Percentiles rank a stretch among this genome's conserved stretches.
Conservation (phyloP, 2,797 vertebrate genomes). For the Coranthus polyacanthus region DNA sequence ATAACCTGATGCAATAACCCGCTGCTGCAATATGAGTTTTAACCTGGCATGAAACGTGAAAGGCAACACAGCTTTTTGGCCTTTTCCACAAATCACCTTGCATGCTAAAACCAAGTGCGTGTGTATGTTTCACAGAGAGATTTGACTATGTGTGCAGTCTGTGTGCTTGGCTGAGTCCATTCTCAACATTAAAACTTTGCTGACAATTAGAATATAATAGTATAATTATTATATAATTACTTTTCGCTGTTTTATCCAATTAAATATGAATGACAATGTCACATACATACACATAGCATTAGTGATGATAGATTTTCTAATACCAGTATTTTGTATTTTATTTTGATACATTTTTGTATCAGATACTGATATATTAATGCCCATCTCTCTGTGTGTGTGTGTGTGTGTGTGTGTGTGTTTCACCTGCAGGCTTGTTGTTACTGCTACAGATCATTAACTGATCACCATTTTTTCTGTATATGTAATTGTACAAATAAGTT, state of each 20-base stretch:
- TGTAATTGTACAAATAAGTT: too few species aligned
- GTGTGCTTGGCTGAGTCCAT: conserved; percentile 18
- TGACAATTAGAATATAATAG: too few species aligned
- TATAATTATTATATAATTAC: too few species aligned
- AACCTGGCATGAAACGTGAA: conserved; percentile 72
- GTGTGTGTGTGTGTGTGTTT: conserved; percentile 26
- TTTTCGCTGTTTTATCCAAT: too few species aligned
- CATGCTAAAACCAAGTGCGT: conserved; percentile 61
- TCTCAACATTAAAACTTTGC: too few species aligned
- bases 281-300: too few species aligned
- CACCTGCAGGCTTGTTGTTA: conserved; percentile 52
- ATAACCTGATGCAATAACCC: conserved; percentile 62
- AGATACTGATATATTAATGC: too few species aligned
- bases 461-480: conserved; percentile 37
- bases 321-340: too few species aligned
- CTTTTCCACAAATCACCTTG: conserved; percentile 75
- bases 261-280: too few species aligned
- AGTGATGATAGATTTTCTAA: too few species aligned
- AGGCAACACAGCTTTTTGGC: conserved; percentile 65
- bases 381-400: too few species aligned
- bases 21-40: conserved; percentile 52
- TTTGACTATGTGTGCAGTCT: conserved; percentile 25
- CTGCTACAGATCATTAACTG: conserved; percentile 66
- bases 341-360: too few species aligned
- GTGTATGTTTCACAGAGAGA: conserved; percentile 27